Conservation (phyloP, 2,888 invertebrate genomes). For the Maniola hyperantus region DNA sequence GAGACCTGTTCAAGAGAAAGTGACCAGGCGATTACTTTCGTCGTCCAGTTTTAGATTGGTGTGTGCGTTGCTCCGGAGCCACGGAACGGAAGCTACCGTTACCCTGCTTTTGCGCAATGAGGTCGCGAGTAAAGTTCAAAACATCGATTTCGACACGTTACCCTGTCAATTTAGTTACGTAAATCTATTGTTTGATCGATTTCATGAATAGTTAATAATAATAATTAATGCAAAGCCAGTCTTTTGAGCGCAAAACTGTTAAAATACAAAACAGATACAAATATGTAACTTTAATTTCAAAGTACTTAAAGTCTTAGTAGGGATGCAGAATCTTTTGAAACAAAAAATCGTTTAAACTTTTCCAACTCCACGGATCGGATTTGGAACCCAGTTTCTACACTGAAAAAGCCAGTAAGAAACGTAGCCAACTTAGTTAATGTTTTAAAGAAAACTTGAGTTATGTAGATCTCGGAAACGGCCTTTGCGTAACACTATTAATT, state of each 20-base stretch:
- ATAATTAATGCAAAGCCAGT: not conserved
- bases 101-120: slow-evolving; percentile 67
- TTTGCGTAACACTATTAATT: not conserved
- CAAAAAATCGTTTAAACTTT: too few species aligned
- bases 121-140: slow-evolving; percentile 63
- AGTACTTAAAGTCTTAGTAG: too few species aligned
- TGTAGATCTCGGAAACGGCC: not conserved
- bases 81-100: slow-evolving; percentile 61
- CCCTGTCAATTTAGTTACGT: slow-evolving; percentile 1
- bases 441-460: not conserved
- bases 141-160: slow-evolving; percentile 49
- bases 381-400: not conserved
- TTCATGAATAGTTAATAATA: not conserved
- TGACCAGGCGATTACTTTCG: slow-evolving; percentile 73
- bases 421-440: not conserved
- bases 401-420: not conserved
- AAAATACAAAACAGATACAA: not conserved
- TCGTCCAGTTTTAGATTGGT: slow-evolving; percentile 53
- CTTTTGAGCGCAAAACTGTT: too few species aligned
- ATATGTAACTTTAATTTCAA: not conserved
- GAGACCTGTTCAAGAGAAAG: slow-evolving; percentile 73
- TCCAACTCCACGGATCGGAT: not conserved
- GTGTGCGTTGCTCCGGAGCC: slow-evolving; percentile 45
- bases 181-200: slow-evolving; percentile 4
- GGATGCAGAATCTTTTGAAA: not conserved